Conservation (phyloP, 2,888 invertebrate genomes). For the Branchipolynoe longqiensis region DNA sequence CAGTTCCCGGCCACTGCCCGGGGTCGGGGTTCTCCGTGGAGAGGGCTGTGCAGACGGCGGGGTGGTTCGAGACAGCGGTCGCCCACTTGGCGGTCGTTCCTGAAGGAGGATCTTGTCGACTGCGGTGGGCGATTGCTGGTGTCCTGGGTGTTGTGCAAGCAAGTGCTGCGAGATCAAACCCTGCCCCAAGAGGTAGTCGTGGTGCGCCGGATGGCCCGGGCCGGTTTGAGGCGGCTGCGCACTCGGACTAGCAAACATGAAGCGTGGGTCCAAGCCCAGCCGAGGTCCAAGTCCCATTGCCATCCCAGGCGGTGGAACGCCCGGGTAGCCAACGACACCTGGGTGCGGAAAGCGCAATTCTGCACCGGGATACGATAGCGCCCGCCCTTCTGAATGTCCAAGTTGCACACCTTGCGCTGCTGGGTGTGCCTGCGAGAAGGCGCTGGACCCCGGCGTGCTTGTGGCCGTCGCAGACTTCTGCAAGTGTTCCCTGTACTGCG, state of each 20-base stretch:
- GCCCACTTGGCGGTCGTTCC: slow-evolving; percentile 42
- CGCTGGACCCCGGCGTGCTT: neutral
- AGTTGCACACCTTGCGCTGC: slow-evolving; percentile 30
- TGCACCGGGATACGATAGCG: slow-evolving; percentile 18
- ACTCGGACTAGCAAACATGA: slow-evolving; percentile 52
- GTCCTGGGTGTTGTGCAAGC: no score
- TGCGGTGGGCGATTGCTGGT: neutral
- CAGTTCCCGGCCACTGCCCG: slow-evolving; percentile 2
- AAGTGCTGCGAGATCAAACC: slow-evolving; percentile 46
- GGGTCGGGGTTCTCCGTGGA: slow-evolving; percentile 57
- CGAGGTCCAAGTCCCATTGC: slow-evolving; percentile 61
- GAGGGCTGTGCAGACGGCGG: slow-evolving; percentile 60
- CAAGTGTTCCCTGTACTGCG: slow-evolving; percentile 4
- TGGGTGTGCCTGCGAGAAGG: slow-evolving; percentile 84
- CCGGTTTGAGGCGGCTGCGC: slow-evolving; percentile 15
- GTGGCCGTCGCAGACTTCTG: neutral
- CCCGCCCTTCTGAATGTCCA: slow-evolving; percentile 28
- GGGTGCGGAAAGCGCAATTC: slow-evolving; percentile 54
- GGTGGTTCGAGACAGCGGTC: slow-evolving; percentile 58
- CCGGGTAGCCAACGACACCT: neutral
- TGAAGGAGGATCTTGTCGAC: slow-evolving; percentile 8
- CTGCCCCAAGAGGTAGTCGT: slow-evolving; percentile 15
- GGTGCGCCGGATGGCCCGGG: slow-evolving; percentile 53
- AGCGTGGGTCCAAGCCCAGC: slow-evolving; percentile 73
- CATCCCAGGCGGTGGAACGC: slow-evolving; percentile 16